These are phyloP conservation scores for Molanna angustata DNA, from an alignment of 2,888 invertebrate genomes.

Conservation along the genomic window DNA sequence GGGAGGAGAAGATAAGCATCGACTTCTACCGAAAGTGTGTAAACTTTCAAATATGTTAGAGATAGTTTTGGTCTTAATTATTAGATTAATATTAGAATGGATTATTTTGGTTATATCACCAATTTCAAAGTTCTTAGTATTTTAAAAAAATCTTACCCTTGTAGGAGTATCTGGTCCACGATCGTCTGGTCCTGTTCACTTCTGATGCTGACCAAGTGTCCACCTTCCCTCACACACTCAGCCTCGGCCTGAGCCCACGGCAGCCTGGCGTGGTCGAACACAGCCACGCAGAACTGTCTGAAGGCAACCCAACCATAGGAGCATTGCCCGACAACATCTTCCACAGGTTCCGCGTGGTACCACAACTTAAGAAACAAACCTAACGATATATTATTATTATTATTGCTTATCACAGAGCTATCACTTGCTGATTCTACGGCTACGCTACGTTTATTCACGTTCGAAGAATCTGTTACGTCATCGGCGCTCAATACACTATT, in stretches of 20 bases:
- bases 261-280: conserved; percentile 55
- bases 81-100: no score
- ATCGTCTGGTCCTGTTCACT: conserved; percentile 62
- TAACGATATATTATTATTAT: conserved; percentile 35
- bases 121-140: no score
- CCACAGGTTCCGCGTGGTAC: conserved; percentile 62
- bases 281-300: conserved; percentile 64
- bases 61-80: no score
- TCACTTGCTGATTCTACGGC: conserved; percentile 7
- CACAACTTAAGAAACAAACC: conserved; percentile 59
- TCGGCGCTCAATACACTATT: conserved; percentile 10
- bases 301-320: conserved; percentile 70
- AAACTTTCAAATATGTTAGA: no score
- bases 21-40: no score
- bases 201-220: conserved; percentile 66
- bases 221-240: conserved; percentile 61
- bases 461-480: conserved; percentile 3
- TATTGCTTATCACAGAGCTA: conserved; percentile 19
- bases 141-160: conserved; percentile 65
- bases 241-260: conserved; percentile 68
- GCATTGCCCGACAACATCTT: conserved; percentile 62
- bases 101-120: no score
- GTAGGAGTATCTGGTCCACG: conserved; percentile 61
- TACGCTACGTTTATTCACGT: conserved; percentile 3
- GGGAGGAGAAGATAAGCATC: no score